These are phyloP conservation scores for Carcina quercana DNA, from an alignment of 2,888 invertebrate genomes.

Conservation along the genomic window DNA sequence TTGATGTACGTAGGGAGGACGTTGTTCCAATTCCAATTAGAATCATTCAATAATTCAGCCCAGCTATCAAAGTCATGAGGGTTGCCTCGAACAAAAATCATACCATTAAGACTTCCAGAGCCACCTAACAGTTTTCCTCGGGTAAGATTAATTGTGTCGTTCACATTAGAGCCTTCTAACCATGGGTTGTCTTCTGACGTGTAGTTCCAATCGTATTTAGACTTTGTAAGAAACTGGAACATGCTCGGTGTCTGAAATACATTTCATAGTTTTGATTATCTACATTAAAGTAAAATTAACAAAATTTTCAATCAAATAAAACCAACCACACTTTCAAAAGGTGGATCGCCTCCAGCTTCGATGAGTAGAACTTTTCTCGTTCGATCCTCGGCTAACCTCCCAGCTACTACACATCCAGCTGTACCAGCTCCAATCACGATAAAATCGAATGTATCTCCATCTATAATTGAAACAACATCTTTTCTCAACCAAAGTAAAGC, in stretches of 20 bases:
- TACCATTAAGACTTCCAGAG: neutral
- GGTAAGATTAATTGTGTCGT: neutral
- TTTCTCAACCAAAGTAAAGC: too few species aligned
- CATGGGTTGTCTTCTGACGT: too few species aligned
- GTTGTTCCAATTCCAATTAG: neutral
- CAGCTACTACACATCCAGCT: conserved; percentile 11
- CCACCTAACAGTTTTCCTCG: neutral
- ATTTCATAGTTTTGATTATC: too few species aligned
- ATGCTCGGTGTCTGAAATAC: neutral
- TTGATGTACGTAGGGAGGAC: neutral
- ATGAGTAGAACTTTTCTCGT: conserved; percentile 9
- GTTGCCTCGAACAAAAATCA: neutral
- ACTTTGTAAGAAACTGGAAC: neutral
- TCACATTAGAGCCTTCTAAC: too few species aligned
- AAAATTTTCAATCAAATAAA: too few species aligned
- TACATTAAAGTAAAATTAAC: too few species aligned
- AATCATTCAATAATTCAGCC: neutral
- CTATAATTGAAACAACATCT: neutral
- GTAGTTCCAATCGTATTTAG: neutral
- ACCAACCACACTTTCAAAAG: neutral
- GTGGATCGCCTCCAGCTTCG: neutral
- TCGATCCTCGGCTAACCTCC: conserved; percentile 10
- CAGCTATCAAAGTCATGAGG: neutral
- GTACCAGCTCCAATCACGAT: conserved; percentile 12
- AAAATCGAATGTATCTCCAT: conserved; percentile 11